Base-by-base conservation (phyloP, 2,888 invertebrate species). In the Drosophila maculinotata region DNA sequence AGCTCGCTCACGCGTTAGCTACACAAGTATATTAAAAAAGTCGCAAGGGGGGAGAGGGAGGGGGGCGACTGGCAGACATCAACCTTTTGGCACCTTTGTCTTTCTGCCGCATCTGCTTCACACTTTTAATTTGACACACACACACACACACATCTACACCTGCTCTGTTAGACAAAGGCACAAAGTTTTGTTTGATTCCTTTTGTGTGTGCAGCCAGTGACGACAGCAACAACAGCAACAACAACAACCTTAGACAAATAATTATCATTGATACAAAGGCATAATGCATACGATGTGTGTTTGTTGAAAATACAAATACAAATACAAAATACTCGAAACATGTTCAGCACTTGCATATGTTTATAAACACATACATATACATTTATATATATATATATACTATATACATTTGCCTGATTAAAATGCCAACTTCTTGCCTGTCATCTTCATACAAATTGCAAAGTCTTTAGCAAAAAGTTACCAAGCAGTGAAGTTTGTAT, bases 51-150 rank as follows among this genome's bases (percentile, higher is more conserved):
- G 33, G 8, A 9, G 10, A 5, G n/a, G 7, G 23, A 8, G 12
- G 10, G 15, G 39, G 15, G 20, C 36, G 35, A 23, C 25, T 15
- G 30, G 36, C 47, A 67, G 57, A 66, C 58, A 66, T 66, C 68
- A 79, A 82, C 88, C 86, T 82, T 87, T 86, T 79, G 86, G 69
- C 86, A 82, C 86, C 87, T 82, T 81, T 84, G 85, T 87, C 72
- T 78, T 81, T 65, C 52, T 69, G 77, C 64, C 57, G 69, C 77
- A 79, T 74, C 86, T 85, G 82, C 73, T 81, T 77, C 70, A 76
- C 77, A 74, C 85, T 89, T 89, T 90, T 88, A 89, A 89, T 89
- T 89, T 90, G 84, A 84, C 87, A 80, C 81, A 60, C 48, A 33
- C 35, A 67, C 17, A 12, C 39, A 38, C 56, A 38, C 41, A n/a